phyloP scores from a whole-genome alignment of 2,888 invertebrate species.

The Ichneumoninae sp. region DNA sequence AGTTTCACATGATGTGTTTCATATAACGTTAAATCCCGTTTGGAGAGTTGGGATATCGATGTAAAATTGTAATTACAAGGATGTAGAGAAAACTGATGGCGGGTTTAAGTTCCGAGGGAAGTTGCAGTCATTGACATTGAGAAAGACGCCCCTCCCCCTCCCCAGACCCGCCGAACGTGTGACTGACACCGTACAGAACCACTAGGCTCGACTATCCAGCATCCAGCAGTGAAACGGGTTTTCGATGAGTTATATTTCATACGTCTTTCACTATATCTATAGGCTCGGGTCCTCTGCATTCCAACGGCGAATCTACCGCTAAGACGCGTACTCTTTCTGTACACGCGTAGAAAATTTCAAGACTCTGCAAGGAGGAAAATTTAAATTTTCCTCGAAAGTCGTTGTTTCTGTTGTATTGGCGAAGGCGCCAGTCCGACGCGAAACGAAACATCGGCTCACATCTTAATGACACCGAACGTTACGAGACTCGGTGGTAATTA shows the following conservation, averaged over 20 bases:
- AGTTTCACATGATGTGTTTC: too few species aligned
- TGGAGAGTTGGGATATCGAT: neutral
- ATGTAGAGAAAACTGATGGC: neutral
- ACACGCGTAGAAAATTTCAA: constrained; percentile 25
- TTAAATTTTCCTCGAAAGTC: constrained; percentile 3
- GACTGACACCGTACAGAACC: constrained; percentile 46
- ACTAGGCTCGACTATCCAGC: constrained; percentile 54
- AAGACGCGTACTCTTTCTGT: neutral
- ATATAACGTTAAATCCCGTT: neutral
- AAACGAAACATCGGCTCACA: constrained; percentile 21
- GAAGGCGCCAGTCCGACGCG: neutral
- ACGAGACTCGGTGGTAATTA: constrained; percentile 25
- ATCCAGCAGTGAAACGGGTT: constrained; percentile 53
- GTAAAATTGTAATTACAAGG: neutral
- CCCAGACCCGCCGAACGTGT: constrained; percentile 20
- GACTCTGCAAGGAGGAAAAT: neutral
- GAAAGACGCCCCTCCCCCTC: neutral
- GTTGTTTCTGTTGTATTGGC: neutral
- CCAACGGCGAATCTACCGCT: constrained; percentile 18
- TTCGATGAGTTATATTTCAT: constrained; percentile 49
- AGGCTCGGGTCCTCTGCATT: constrained; percentile 14
- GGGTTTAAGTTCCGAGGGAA: constrained; percentile 18
- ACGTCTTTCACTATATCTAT: constrained; percentile 12
- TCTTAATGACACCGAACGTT: constrained; percentile 26
- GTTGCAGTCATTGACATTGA: constrained; percentile 58